A percentile compares a stretch with the other conserved stretches of the same genome.
Evolutionary conservation across 2,797 vertebrate species (phyloP).

Genomic region (Denticeps clupeoides): DNA sequence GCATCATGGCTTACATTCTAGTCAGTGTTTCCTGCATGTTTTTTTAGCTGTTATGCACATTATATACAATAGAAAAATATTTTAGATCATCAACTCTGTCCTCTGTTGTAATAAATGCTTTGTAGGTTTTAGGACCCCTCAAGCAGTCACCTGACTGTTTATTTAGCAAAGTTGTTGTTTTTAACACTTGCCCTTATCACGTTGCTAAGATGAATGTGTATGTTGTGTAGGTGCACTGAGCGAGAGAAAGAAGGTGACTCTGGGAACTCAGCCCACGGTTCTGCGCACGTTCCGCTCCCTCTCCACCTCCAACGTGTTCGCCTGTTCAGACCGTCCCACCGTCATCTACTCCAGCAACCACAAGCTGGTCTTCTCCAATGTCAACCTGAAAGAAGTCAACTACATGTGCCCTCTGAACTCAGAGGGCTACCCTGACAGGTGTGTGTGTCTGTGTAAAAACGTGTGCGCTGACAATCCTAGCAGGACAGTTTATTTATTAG

Average conservation of each 20-base stretch:
- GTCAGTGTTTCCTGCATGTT: too few species aligned
- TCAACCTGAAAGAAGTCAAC: constrained; percentile 98
- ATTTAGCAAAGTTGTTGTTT: too few species aligned
- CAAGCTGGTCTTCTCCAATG: constrained; percentile 97
- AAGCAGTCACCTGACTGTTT: too few species aligned
- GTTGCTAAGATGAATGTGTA: not conserved
- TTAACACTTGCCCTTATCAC: too few species aligned
- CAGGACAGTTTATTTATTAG: not conserved
- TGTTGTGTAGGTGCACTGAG: constrained; percentile 69
- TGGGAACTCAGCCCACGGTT: constrained; percentile 93
- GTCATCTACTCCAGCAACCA: constrained; percentile 99
- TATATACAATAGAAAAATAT: too few species aligned
- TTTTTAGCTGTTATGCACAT: too few species aligned
- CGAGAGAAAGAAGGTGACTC: constrained; percentile 94
- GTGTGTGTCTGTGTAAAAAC: constrained; percentile 4
- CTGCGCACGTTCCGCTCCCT: constrained; percentile 91
- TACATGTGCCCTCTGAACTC: constrained; percentile 99
- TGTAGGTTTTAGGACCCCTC: too few species aligned
- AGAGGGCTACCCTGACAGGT: constrained; percentile 96
- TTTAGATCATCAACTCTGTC: too few species aligned
- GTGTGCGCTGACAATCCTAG: too few species aligned
- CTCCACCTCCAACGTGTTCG: constrained; percentile 96
- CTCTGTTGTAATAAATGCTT: too few species aligned
- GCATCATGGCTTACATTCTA: too few species aligned
- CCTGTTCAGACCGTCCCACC: constrained; percentile 94